Percentiles rank a stretch among this genome's conserved stretches.
Conservation (phyloP, 2,888 invertebrate species). For the Pilophorus perplexus region DNA sequence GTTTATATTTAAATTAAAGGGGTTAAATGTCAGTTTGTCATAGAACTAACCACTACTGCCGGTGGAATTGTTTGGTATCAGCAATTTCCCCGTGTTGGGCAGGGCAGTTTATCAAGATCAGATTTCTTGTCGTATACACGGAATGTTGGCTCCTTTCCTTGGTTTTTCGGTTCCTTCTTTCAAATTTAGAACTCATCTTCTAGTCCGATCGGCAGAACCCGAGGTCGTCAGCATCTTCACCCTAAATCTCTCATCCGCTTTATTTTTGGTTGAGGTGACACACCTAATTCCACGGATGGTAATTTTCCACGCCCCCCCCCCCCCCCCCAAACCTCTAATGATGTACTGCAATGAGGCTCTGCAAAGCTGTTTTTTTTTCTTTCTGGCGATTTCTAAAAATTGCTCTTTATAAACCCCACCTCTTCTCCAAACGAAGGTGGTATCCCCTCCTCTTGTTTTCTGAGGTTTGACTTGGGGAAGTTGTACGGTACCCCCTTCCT, state of each 20-base stretch:
- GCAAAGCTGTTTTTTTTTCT: background rate
- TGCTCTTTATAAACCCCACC: background rate
- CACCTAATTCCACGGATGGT: slow-evolving; percentile 27
- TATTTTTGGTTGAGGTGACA: slow-evolving; percentile 22
- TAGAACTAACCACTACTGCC: no score
- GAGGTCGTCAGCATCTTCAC: background rate
- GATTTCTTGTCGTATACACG: background rate
- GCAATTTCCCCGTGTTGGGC: no score
- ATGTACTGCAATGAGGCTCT: slow-evolving; percentile 10
- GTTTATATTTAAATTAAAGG: no score
- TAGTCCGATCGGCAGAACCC: background rate
- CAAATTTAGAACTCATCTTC: background rate
- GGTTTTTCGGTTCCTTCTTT: background rate
- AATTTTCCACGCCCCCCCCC: background rate
- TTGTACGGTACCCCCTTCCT: slow-evolving; percentile 28
- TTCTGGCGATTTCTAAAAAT: slow-evolving; percentile 25
- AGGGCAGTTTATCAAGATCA: no score
- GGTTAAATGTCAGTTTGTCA: no score
- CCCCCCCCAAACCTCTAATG: background rate
- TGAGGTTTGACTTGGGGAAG: background rate
- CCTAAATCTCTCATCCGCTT: slow-evolving; percentile 2
- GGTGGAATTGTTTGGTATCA: no score
- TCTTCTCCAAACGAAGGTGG: background rate
- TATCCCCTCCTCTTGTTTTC: background rate
- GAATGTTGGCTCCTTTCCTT: slow-evolving; percentile 8